phyloP scores from a whole-genome alignment of 2,797 vertebrate species.

The Myotis daubentonii region DNA sequence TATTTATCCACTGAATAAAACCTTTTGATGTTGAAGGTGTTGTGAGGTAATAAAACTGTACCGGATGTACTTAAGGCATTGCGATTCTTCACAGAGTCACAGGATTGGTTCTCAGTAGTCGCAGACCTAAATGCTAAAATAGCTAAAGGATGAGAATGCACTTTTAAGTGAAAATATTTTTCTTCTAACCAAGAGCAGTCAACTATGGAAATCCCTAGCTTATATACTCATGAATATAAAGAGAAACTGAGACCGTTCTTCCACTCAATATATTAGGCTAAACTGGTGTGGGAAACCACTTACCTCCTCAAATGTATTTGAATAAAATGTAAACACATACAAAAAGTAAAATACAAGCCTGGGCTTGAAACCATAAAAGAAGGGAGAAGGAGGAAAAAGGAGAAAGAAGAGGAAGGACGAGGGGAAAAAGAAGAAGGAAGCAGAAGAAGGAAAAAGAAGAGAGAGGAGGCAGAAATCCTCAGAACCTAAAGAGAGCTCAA shows the following conservation, averaged over 20 bases:
- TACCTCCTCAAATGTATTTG: background rate
- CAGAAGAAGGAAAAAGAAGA: background rate
- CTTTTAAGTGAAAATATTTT: background rate
- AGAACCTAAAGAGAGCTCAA: background rate
- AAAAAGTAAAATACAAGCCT: background rate
- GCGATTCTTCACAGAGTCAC: background rate
- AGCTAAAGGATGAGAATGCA: background rate
- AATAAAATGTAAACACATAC: background rate
- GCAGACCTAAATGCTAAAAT: background rate
- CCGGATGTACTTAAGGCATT: background rate
- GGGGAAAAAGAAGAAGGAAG: background rate
- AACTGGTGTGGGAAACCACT: background rate
- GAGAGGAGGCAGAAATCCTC: background rate
- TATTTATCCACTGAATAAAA: background rate
- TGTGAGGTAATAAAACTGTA: background rate
- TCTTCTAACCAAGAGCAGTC: background rate
- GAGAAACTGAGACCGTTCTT: background rate
- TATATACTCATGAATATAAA: background rate
- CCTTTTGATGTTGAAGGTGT: background rate
- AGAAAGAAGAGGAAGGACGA: background rate
- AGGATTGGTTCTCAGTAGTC: background rate
- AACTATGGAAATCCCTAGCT: background rate
- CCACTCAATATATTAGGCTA: background rate
- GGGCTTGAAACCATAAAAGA: background rate
- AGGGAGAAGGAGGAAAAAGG: background rate